Evolutionary conservation across 2,797 vertebrate genomes (phyloP).

Genomic region (Hoplostethus atlanticus): DNA sequence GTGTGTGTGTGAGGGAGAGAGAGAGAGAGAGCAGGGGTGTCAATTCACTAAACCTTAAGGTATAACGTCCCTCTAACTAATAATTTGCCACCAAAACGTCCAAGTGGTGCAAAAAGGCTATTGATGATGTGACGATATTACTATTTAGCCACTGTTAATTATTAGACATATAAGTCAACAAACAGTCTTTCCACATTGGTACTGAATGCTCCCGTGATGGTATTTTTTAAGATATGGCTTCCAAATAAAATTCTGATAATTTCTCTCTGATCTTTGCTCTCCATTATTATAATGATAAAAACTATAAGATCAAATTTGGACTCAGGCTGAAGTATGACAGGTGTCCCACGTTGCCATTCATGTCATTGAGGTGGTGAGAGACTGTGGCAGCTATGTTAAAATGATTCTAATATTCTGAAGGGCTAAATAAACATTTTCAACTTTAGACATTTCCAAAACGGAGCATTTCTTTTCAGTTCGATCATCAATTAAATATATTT

Average conservation of each 20-base stretch:
- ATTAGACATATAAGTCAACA: not conserved
- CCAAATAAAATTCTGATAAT: not conserved
- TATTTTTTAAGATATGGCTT: not conserved
- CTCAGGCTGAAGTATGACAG: too few species aligned
- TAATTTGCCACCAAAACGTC: slow-evolving; percentile 9
- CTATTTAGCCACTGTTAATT: not conserved
- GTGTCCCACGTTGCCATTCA: too few species aligned
- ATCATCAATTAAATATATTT: slow-evolving; percentile 41
- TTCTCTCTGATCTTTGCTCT: slow-evolving; percentile 12
- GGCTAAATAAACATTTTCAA: slow-evolving; percentile 41
- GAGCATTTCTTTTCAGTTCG: slow-evolving; percentile 31
- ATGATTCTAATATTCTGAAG: slow-evolving; percentile 13
- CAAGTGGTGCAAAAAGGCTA: not conserved
- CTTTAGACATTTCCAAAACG: slow-evolving; percentile 17
- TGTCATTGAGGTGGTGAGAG: too few species aligned
- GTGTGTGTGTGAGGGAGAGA: slow-evolving; percentile 4
- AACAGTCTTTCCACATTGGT: not conserved
- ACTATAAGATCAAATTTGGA: not conserved
- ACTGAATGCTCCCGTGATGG: not conserved
- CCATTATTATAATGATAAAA: not conserved
- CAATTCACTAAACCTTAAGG: not conserved
- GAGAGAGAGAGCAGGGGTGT: not conserved
- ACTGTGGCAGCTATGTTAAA: not conserved
- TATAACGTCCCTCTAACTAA: too few species aligned
- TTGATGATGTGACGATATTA: not conserved